These are phyloP conservation scores for Wiebesia pumilae DNA, from an alignment of 1,140 invertebrate genomes.

Conservation along the genomic window DNA sequence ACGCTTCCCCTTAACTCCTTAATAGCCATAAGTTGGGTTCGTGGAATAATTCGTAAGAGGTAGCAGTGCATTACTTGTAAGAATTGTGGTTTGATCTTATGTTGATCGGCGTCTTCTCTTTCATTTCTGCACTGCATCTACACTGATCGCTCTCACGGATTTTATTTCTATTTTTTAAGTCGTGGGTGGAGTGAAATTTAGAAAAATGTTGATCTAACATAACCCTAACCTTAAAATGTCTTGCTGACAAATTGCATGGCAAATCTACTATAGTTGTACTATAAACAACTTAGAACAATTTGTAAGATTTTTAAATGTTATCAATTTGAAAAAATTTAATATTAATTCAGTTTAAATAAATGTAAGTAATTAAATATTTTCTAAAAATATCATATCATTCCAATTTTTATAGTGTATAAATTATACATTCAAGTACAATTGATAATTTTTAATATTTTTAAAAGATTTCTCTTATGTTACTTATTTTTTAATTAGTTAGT, in stretches of 20 bases:
- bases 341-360: background rate
- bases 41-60: too few species aligned
- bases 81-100: too few species aligned
- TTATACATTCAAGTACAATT: background rate
- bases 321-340: background rate
- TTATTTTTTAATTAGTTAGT: too few species aligned
- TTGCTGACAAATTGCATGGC: slow-evolving; percentile 40
- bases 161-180: background rate
- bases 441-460: background rate
- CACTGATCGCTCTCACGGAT: too few species aligned
- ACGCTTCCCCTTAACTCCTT: too few species aligned
- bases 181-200: background rate
- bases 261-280: slow-evolving; percentile 2
- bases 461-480: background rate
- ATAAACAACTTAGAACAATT: slow-evolving; percentile 23
- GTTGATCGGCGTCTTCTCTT: too few species aligned
- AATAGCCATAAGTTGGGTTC: too few species aligned
- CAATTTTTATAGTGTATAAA: background rate
- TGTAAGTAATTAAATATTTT: background rate
- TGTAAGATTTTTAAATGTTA: background rate
- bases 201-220: slow-evolving; percentile 13
- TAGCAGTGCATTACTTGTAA: too few species aligned
- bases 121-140: too few species aligned
- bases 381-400: background rate
- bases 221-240: slow-evolving; percentile 39